Percentiles rank a stretch among this genome's conserved stretches.
These are phyloP conservation scores for Galeruca laticollis DNA, from an alignment of 2,888 invertebrate genomes.

Conservation along the genomic window DNA sequence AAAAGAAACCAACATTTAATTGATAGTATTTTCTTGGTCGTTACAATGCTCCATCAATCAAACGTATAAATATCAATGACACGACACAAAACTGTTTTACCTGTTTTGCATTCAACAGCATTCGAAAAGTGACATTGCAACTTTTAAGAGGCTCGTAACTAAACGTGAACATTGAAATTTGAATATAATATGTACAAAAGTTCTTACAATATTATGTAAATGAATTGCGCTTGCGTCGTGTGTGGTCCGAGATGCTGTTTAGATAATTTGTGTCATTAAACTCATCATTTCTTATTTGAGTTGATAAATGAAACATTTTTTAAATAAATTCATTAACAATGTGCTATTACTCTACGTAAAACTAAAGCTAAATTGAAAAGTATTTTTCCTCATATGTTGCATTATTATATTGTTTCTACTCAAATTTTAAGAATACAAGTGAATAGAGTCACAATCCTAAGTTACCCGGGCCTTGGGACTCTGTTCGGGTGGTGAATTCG, in stretches of 20 bases:
- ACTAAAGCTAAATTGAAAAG: no score
- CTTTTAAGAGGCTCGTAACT: conserved; percentile 22
- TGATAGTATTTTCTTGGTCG: conserved; percentile 18
- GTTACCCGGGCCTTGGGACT: no score
- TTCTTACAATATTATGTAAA: conserved; percentile 51
- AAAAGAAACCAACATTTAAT: conserved; percentile 12
- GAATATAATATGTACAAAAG: conserved; percentile 23
- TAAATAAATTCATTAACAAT: no score
- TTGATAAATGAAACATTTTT: no score
- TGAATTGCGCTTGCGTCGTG: conserved; percentile 54
- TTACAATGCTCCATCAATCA: conserved; percentile 28
- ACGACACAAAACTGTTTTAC: conserved; percentile 30
- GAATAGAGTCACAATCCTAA: no score
- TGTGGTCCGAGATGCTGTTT: conserved; percentile 57
- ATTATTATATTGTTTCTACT: no score
- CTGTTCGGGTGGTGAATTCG: no score
- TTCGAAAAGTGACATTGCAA: conserved; percentile 35
- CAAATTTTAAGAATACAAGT: no score
- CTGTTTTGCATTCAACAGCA: conserved; percentile 44
- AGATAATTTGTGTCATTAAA: conserved; percentile 41
- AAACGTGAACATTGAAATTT: conserved; percentile 27
- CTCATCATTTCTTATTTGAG: no score
- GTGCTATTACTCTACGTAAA: no score
- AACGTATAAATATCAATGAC: conserved; percentile 30
- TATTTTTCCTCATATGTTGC: no score